Evolutionary conservation across 92 coral and sea anemone species (phyloP), one percentile per base, ranked within the genome.

Genomic region (Parazoanthus swiftii): DNA sequence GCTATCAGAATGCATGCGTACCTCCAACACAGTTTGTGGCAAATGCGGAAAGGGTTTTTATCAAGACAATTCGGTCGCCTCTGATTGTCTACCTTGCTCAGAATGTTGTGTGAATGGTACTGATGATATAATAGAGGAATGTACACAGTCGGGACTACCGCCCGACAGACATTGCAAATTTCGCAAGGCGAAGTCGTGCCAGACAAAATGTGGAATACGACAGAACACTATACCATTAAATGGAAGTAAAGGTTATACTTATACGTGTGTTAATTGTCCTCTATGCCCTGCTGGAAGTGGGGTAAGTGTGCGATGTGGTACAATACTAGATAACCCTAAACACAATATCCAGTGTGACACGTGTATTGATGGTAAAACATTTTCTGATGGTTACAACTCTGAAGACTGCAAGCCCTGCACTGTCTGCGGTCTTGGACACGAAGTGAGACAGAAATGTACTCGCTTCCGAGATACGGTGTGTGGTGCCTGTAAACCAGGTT

Each of bases 11-110:
- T 90, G 92, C 18, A 87, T 88, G 0, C 59, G 48, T 85, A 87
- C 88, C 9, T 81, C 90, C 51, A 39, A 90, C 56, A 88, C 90
- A 25, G 74, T 36, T 46, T 90, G 92, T 50, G 92, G 90, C 4
- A 66, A 76, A 26, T 90, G 92, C 38, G 78, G 42, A 9, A 23
- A 25, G 26, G 92, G 88, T 1, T 89, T 85, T 70, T 90, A 90
- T 26, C 72, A 23, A 1, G 88, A 86, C 10, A 39, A 42, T 18
- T 54, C 59, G 56, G 10, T 23, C 7, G 1, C 46, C 20, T 48
- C 76, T 15, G 20, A 25, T 39, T 90, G 92, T 54, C 7, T 59
- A 42, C 89, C 86, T 1, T 90, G 92, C 58, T 90, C 92, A 3
- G 81, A 43, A 1, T 90, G 92, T 18, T 90, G 92, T 66, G 29